Evolutionary conservation across 35 echinoderm and acorn worm genomes (phyloP), one percentile per base, ranked within the genome.

Genomic region (Ophioderma brevispina): DNA sequence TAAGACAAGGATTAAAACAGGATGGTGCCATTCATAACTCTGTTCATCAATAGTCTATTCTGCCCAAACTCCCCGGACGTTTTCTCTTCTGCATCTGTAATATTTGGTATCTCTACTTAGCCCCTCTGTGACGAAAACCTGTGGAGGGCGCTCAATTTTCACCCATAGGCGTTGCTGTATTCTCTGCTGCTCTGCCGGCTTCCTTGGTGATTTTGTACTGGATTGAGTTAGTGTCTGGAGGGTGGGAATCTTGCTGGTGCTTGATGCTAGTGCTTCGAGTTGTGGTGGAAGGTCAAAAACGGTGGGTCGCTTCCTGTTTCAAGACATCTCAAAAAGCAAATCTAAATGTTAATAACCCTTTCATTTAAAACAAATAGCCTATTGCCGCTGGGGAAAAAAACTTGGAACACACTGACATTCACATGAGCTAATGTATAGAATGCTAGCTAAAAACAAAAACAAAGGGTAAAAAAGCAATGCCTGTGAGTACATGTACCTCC

Each of bases 1-100:
- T 88, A 1, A 95, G 86, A 32, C 89, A 92, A n/a, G 94, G 94
- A 75, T 95, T 92, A 32, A 95, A 77, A 14, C 92, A 49, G 28
- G 88, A 64, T 36, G 94, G 92, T n/a, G n/a, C 18, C 82, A 77
- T 14, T 88, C 79, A 76, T 84, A 95, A 55, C 84, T 91, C 30
- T 92, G 89, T 32, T 91, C 94, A 0, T 84, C 81, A 17, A 82
- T 75, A 2, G 59, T 13, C 59, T 70, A 8, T 25, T 70, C 59
- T 4, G n/a, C 59, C 2, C 10, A 70, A 25, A 13, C 59, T 25
- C n/a, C 37, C 83, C 52, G 83, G 21, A 31, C 81, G 32, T 85
- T 35, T 85, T 55, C 30, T 59, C 35, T 59, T 70, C 83, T 8
- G 28, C 82, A 25, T 59, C 83, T 0, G 35, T 85, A 34, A n/a